Evolutionary conservation across 2,113 vertebrate genomes (phyloP), one percentile per base, ranked within the genome.

Genomic region (Circaetus cinerascens): DNA sequence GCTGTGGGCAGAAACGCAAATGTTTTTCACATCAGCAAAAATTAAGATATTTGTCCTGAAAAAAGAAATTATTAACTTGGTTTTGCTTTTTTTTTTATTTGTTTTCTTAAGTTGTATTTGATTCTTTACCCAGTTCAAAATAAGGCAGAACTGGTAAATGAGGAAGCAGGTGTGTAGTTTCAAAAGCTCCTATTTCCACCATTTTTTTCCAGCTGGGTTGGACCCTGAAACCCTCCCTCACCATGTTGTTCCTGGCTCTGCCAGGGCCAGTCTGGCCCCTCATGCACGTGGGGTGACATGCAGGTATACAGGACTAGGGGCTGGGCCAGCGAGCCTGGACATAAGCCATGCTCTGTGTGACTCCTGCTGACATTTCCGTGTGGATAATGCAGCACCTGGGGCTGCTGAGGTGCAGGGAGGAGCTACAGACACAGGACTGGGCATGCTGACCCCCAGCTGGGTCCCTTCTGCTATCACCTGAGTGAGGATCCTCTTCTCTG

Each of bases 211-310:
- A 18, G 18, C 8, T 81, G 77, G 3, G 11, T 94, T 56, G 85
- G 38, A 57, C 45, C 13, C 12, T 43, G 45, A 81, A 71, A 27
- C 18, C 21, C 13, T 84, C 40, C 23, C 23, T 71, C n/a, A 27
- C 26, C 26, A 5, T 5, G 30, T 48, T 32, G 29, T 48, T 29
- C 14, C 20, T 41, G 38, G 18, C 18, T 71, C 50, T 86, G n/a
- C 51, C 38, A 36, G 45, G 40, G 41, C 30, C 50, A 41, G 32
- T 27, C 40, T 22, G n/a, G 27, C 17, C 43, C 29, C 76, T n/a
- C 38, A 40, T 1, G 2, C 7, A 9, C 0, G 0, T 0, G 2
- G 6, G 22, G 9, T 51, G 0, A 2, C 15, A 20, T 13, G 9
- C 13, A 51, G 50, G 5, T 53, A 26, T 34, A 12, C 3, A n/a